Base-by-base conservation (phyloP, 2,888 invertebrate genomes). In the Pseudococcus viburni region DNA sequence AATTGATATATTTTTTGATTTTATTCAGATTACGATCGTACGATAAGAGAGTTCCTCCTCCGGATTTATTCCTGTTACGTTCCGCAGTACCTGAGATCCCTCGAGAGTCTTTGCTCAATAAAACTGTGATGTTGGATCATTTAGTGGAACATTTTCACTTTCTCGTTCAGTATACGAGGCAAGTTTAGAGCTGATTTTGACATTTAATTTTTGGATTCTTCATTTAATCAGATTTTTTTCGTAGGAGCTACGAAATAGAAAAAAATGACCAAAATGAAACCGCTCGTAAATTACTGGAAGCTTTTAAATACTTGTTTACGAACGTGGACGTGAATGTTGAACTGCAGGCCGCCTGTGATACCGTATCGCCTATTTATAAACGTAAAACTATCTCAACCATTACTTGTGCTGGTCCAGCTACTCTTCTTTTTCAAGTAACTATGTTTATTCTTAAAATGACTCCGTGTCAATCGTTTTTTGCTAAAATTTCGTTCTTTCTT, bases 251-350 rank as follows among this genome's bases (percentile, higher is more conserved):
- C 90, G 93, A 93, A 89, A 91, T 94, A 55, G 93, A 93, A 90
- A 92, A 94, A 17, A 94, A 94, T 0, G 94, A 95, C 91, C 93
- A 95, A 89, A 94, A 94, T 84, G 94, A 94, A 0, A 91, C 95
- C 12, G 95, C 96, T 91, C 93, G 94, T 89, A 93, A 92, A 73
- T 95, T 94, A 90, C 91, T 93, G 89, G 94, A 94, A 90, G 91
- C 94, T 85, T 91, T 94, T 48, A 94, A 94, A 0, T 93, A 93
- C 59, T 91, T 95, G 77, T 95, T 94, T 91, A 92, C 92, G 89
- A 92, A 93, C 89, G 91, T 92, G 6, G 92, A 93, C 80, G 92
- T 92, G 51, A 92, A 93, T 90, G 92, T 94, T 46, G 92, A 92
- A 26, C 92, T 93, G 19, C 92, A 93, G 90, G 93, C 93, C 7